Base-by-base conservation (phyloP, 2,888 invertebrate genomes). In the Hipparchia sbordonii region DNA sequence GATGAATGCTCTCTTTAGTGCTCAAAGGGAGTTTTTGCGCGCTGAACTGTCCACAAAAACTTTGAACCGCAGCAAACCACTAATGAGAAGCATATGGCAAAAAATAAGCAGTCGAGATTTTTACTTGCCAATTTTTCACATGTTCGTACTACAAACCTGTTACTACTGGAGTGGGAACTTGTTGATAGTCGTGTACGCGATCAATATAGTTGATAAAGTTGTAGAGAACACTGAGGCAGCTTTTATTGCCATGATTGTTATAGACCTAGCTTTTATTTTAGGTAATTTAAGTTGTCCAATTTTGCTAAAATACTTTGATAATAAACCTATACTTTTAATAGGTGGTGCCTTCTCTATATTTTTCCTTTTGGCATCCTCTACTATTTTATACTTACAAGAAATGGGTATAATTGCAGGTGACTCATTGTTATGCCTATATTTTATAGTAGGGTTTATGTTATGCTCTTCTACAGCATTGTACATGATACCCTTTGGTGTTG, bases 111-210 rank as follows among this genome's bases (percentile, higher is more conserved):
- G 71, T 13, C 62, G 70, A 56, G 74, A 76, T 60, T 76, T 76
- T 67, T 74, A 74, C 39, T 62, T 74, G 10, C 76, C 76, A 23
- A 73, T 62, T 56, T 70, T 72, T 71, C 74, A 76, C 39, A 74
- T 76, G 73, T 67, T 74, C 9, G 56, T 76, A 9, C 60, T 76
- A 10, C 46, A 71, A 9, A 71, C 71, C 23, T 68, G 72, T 61
- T 76, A 76, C 62, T 76, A 74, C n/a, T 76, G 74, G 63, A 76
- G 76, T 48, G 76, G 76, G 0, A 73, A 74, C 10, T 60, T 76
- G 54, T 59, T 72, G 7, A 70, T 76, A 56, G 56, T 76, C 6
- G 71, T 76, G 13, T 76, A 76, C 13, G 74, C 72, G 4, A 71
- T 74, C 52, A 73, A 74, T 61, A 62, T 76, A 62, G 57, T 76